phyloP scores from a whole-genome alignment of 2,797 vertebrate genomes.

The Syngnathus rostellatus region DNA sequence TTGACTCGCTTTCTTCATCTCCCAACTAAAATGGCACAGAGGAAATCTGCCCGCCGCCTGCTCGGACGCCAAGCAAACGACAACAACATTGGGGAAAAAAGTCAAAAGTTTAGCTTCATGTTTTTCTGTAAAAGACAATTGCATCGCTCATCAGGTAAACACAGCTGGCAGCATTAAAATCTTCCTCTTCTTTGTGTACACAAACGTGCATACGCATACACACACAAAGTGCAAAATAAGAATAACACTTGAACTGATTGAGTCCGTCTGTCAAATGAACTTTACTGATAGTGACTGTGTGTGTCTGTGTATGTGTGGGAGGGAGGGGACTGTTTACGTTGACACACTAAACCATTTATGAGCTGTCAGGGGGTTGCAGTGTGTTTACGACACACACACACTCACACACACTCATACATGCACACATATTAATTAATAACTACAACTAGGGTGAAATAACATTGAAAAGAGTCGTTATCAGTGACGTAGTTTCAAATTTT shows the following conservation, averaged over 20 bases:
- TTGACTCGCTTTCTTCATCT: slow-evolving; percentile 42
- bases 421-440: neutral
- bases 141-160: neutral
- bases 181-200: too few relatives aligned
- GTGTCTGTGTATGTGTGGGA: neutral
- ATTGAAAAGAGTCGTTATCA: neutral
- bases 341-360: neutral
- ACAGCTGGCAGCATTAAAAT: neutral
- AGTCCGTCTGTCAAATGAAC: neutral
- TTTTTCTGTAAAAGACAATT: neutral
- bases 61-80: slow-evolving; percentile 6
- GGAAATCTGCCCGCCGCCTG: slow-evolving; percentile 51
- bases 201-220: neutral
- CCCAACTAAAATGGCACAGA: slow-evolving; percentile 55
- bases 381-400: neutral
- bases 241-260: neutral
- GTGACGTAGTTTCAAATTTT: neutral
- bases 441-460: neutral
- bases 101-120: slow-evolving; percentile 12
- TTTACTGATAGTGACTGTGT: neutral
- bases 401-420: neutral
- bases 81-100: slow-evolving; percentile 15
- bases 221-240: neutral
- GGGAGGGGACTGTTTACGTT: neutral
- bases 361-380: neutral